Percentiles rank a stretch among this genome's conserved stretches.
phyloP scores from a whole-genome alignment of 2,113 vertebrate genomes.

The rat (Rattus norvegicus) region GRCr8 NC_086032.1:76426001-76426500 shows the following conservation, averaged over 20 bases:
- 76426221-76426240: neutral
- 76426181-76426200: neutral
- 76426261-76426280: neutral
- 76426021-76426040: neutral
- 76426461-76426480: neutral
- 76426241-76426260: neutral
- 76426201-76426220: neutral
- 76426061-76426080: neutral
- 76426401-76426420: neutral
- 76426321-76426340: neutral
- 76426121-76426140: neutral
- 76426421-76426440: neutral
- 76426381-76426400: neutral
- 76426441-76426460: neutral
- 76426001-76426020: neutral
- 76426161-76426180: neutral
- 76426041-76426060: neutral
- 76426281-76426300: neutral
- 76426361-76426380: neutral
- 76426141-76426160: neutral
- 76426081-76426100: neutral
- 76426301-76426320: neutral
- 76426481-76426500: neutral
- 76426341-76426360: neutral
- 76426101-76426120: neutral